Percentiles rank a stretch among this genome's conserved stretches.
These are phyloP conservation scores for Myioborus miniatus DNA, from an alignment of 2,797 vertebrate species.

Conservation along the genomic window DNA sequence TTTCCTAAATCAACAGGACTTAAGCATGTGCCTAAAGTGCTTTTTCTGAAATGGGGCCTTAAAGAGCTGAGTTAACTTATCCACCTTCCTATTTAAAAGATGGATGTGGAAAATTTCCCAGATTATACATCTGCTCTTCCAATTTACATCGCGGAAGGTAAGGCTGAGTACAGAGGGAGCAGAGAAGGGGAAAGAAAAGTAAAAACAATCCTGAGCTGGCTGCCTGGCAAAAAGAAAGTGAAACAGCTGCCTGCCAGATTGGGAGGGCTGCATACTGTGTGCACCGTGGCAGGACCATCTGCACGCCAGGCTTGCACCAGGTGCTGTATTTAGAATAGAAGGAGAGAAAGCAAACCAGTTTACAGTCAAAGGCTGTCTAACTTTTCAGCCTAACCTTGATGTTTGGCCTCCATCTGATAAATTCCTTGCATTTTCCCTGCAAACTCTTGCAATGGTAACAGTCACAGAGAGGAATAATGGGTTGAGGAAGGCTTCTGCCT, in stretches of 20 bases:
- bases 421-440: background rate
- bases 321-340: background rate
- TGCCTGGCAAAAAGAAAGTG: slow-evolving; percentile 44
- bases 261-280: background rate
- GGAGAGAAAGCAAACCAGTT: background rate
- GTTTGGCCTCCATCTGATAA: background rate
- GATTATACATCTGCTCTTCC: slow-evolving; percentile 69
- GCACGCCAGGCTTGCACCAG: slow-evolving; percentile 32
- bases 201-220: slow-evolving; percentile 26
- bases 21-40: slow-evolving; percentile 62
- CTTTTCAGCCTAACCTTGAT: background rate
- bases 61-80: slow-evolving; percentile 60
- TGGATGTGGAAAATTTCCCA: slow-evolving; percentile 68
- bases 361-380: background rate
- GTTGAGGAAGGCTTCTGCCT: background rate
- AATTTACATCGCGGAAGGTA: background rate
- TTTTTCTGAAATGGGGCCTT: slow-evolving; percentile 50
- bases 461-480: background rate
- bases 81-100: slow-evolving; percentile 64
- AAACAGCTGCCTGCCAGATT: slow-evolving; percentile 63
- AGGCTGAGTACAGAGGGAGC: slow-evolving; percentile 31
- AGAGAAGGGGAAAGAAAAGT: slow-evolving; percentile 28
- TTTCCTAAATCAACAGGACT: slow-evolving; percentile 67
- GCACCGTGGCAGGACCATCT: background rate
- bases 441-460: accelerated